Evolutionary conservation across 2,797 vertebrate species (phyloP).

Genomic region (Scolopax bukidnonensis): DNA sequence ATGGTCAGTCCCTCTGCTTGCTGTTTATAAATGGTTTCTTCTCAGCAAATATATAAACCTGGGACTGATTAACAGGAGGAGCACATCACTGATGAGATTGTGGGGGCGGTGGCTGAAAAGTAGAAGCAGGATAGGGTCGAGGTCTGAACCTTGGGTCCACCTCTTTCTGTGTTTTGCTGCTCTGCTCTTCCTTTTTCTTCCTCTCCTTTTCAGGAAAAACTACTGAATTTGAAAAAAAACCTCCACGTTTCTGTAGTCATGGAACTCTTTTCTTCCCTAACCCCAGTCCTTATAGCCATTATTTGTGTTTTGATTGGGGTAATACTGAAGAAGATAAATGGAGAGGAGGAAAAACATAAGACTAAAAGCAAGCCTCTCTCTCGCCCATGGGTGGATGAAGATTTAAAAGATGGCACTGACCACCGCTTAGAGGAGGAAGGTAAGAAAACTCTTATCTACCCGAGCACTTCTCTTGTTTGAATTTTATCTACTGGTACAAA

Average conservation of each 20-base stretch:
- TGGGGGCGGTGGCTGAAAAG: background rate
- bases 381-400: conserved; percentile 88
- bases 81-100: background rate
- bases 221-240: background rate
- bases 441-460: conserved; percentile 49
- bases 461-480: background rate
- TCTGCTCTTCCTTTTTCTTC: background rate
- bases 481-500: background rate
- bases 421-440: conserved; percentile 76
- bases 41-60: background rate
- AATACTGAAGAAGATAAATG: conserved; percentile 74
- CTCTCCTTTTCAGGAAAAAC: background rate
- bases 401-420: conserved; percentile 85
- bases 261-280: conserved; percentile 83
- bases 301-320: conserved; percentile 84
- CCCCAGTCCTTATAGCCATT: conserved; percentile 82
- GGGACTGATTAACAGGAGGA: background rate
- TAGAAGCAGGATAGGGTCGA: background rate
- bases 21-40: background rate
- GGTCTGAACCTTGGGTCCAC: conserved; percentile 2
- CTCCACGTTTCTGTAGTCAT: conserved; percentile 62
- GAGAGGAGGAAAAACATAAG: background rate
- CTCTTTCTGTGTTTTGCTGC: background rate
- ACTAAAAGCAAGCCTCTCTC: background rate
- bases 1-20: background rate